Evolutionary conservation across 2,113 vertebrate genomes (phyloP).

Genomic region (Colinus virginianus): DNA sequence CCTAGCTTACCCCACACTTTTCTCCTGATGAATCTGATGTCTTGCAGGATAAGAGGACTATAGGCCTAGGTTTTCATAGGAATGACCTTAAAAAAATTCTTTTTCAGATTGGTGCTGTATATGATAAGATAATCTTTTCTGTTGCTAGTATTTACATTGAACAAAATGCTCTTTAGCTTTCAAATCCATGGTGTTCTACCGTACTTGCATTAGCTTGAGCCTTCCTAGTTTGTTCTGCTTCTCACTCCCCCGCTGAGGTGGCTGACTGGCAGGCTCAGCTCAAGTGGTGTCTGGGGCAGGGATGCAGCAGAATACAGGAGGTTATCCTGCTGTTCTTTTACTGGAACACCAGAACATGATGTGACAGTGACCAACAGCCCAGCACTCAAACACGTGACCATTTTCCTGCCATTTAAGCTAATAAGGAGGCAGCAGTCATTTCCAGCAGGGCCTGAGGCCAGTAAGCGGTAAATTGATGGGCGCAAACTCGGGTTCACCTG

Average conservation of each 20-base stretch:
- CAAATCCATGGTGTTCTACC: not conserved
- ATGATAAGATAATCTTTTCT: not conserved
- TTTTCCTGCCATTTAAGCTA: not conserved
- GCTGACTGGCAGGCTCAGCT: not conserved
- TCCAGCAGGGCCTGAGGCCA: not conserved
- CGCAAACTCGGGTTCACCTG: not conserved
- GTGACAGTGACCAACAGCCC: not conserved
- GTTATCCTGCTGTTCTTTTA: fast-evolving
- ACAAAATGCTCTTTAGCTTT: not conserved
- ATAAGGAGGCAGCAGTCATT: not conserved
- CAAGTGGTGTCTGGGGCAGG: not conserved
- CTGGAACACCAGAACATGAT: not conserved
- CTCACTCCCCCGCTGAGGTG: not conserved
- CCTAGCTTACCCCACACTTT: fast-evolving
- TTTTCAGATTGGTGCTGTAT: not conserved
- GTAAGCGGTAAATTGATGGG: not conserved
- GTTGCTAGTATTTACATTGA: not conserved
- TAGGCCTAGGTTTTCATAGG: not conserved
- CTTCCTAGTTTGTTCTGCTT: not conserved
- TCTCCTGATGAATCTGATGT: fast-evolving
- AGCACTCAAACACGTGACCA: not conserved
- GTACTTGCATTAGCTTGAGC: not conserved
- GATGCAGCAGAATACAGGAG: fast-evolving
- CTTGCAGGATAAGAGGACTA: not conserved
- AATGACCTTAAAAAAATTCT: not conserved